These are phyloP conservation scores for Malurus alboscapulatus DNA, from an alignment of 2,113 vertebrate species.

Conservation along the genomic window DNA sequence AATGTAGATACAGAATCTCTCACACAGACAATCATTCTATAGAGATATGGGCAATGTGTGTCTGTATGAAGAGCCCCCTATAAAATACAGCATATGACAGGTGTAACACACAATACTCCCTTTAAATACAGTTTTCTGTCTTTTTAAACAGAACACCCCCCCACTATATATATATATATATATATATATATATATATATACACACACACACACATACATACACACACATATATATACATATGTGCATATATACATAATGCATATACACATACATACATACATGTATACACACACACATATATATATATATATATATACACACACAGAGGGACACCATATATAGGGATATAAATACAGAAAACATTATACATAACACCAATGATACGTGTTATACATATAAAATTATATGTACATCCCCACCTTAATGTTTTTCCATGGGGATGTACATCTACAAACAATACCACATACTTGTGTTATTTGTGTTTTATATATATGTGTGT, in stretches of 20 bases:
- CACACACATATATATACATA: no score
- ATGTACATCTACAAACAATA: not conserved
- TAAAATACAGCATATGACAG: not conserved
- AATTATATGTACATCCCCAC: not conserved
- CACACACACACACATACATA: not conserved
- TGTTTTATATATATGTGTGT: no score
- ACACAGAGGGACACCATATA: not conserved
- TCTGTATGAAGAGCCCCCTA: not conserved
- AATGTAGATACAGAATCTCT: not conserved
- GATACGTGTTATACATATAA: no score
- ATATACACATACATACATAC: accelerated
- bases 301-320: no score
- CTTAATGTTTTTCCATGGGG: not conserved
- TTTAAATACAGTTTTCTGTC: not conserved
- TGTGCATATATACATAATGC: accelerated
- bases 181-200: accelerated
- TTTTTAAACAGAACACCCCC: not conserved
- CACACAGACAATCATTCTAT: not conserved
- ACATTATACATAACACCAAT: not conserved
- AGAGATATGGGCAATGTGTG: not conserved
- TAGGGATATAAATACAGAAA: not conserved
- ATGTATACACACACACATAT: not conserved
- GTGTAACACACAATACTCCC: not conserved
- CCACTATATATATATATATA: no score
- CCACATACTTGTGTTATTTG: not conserved